Evolutionary conservation across 2,888 invertebrate genomes (phyloP).

Genomic region (Calliopum simillimum): DNA sequence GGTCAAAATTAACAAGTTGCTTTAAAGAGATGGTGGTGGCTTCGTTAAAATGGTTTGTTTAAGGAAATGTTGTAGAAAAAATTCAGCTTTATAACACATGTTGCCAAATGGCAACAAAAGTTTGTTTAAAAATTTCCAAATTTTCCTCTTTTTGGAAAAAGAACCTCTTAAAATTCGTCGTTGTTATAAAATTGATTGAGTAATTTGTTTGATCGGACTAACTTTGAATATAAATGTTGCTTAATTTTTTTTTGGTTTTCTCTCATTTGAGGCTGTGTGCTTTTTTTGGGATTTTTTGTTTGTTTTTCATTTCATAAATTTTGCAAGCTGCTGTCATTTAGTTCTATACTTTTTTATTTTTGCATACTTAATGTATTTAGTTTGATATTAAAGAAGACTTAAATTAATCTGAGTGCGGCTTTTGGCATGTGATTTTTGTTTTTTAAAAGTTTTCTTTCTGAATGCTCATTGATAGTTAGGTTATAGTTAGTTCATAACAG

Average conservation of each 20-base stretch:
- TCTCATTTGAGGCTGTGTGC: no score
- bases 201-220: conserved; percentile 23
- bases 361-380: no score
- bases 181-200: conserved; percentile 23
- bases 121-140: not conserved
- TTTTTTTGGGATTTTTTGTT: no score
- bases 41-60: conserved; percentile 20
- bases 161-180: conserved; percentile 18
- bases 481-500: no score
- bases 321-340: no score
- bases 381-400: no score
- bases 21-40: conserved; percentile 26
- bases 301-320: no score
- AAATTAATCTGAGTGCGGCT: no score
- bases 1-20: conserved; percentile 40
- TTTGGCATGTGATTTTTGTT: no score
- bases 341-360: no score
- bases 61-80: not conserved
- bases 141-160: not conserved
- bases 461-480: no score
- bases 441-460: no score
- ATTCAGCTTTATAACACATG: not conserved
- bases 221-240: conserved; percentile 22
- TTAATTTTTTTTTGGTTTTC: conserved; percentile 4
- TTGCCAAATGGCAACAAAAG: not conserved